These are phyloP conservation scores for Cettia cetti DNA, from an alignment of 2,113 vertebrate species.

Conservation along the genomic window DNA sequence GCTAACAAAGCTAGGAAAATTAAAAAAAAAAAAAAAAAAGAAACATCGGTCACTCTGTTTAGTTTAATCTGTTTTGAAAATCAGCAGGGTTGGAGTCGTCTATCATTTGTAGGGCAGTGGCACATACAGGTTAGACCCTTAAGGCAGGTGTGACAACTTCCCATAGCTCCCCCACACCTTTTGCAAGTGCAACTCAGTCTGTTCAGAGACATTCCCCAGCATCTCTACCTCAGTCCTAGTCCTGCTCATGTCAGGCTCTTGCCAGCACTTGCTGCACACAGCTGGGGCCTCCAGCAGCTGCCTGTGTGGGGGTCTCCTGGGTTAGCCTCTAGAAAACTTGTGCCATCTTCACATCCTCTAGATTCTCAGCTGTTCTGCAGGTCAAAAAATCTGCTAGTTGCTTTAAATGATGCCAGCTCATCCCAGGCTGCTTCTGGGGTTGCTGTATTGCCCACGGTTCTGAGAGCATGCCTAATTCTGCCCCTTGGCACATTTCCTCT, in stretches of 20 bases:
- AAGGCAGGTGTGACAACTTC: background rate
- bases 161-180: background rate
- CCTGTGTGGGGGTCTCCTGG: background rate
- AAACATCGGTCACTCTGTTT: accelerated
- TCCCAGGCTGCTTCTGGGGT: background rate
- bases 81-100: background rate
- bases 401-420: background rate
- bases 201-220: accelerated
- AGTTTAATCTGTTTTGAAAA: background rate
- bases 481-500: background rate
- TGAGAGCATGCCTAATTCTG: background rate
- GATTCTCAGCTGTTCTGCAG: conserved; percentile 17
- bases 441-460: background rate
- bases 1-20: background rate
- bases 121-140: background rate
- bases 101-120: background rate
- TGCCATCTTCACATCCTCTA: background rate
- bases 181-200: background rate
- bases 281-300: conserved; percentile 1
- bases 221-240: background rate
- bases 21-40: too few species aligned
- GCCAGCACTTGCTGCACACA: background rate
- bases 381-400: background rate
- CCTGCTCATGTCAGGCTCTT: background rate
- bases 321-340: background rate